Evolutionary conservation across 2,888 invertebrate genomes (phyloP), one percentile per base, ranked within the genome.

Genomic region (Tachina grossa): DNA sequence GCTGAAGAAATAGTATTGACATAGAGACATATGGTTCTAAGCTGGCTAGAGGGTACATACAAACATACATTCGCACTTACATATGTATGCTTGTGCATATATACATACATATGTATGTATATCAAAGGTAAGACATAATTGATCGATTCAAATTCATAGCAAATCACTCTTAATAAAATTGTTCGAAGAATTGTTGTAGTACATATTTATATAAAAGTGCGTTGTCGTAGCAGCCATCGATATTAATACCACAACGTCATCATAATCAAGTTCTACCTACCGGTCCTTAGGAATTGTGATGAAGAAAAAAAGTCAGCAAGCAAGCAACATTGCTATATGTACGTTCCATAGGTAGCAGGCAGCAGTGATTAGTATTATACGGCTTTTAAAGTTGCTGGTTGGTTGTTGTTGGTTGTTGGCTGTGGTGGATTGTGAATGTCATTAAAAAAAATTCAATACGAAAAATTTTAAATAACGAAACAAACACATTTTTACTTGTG

Each of bases 101-200:
- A 13, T 14, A 9, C 53, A 41, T n/a, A 31, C 8, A 39, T 53
- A 31, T 22, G 2, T 22, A 45, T 53, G 53, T 72, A 63, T 47
- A 47, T 63, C 22, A 49, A 71, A 72, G 66, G 55, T 55, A 71
- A 71, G 57, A 66, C 65, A 77, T 77, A 83, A 83, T 83, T 77
- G 71, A 83, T 77, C 71, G 83, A 77, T 77, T 83, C 72, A 59
- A 77, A 83, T 83, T 83, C 65, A 77, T 77, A 59, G 71, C 83
- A 83, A 83, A 81, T 81, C 59, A 68, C 51, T 81, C 59, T 68
- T 74, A 83, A 83, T 83, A 72, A 83, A 83, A 72, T 83, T 83
- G 59, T 83, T 77, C 59, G 39, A 72, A 57, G 72, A 72, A 77
- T 77, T 83, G 22, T 53, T 77, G 19, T 53, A 72, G 71, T 72